Evolutionary conservation across 1,140 invertebrate genomes (phyloP), one percentile per base, ranked within the genome.

Genomic region (Pollicipes pollicipes): DNA sequence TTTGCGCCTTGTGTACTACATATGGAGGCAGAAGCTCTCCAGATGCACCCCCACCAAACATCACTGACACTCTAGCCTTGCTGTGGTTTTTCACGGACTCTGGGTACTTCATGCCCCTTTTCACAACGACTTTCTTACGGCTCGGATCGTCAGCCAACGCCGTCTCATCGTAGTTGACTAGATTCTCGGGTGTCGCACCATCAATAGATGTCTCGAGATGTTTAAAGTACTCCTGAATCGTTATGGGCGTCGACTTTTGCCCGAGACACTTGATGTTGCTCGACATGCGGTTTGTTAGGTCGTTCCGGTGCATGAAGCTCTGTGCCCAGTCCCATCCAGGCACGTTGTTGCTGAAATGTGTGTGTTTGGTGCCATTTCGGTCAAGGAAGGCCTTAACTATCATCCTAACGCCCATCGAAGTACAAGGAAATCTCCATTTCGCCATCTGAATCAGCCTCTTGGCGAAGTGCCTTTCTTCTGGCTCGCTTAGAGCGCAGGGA

Each of bases 111-210:
- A 66, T 71, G 31, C 76, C 78, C 70, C 76, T 73, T 74, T 70
- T 74, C 26, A 76, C 68, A 66, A 79, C 68, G 67, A 76, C 70
- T 71, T 75, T 78, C 30, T 67, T 70, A 66, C 73, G 73, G 6
- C 77, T 76, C 24, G 77, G 76, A 64, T 77, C 76, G 70, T 76
- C 76, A 3, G 70, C 37, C 1, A 79, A 69, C 71, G 79, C 78
- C 71, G 78, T 78, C 67, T 79, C 77, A 70, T 79, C 77, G 71
- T 78, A 80, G 72, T 80, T 79, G 6, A 78, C 70, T n/a, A 81
- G 77, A 70, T 77, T 76, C 27, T 72, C 64, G 27, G 76, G 74
- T 35, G 77, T 77, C n/a, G 80, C 75, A 58, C 74, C 74, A 73
- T 77, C 45, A 26, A 80, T 29, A 71, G 73, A 69, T 45, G 66